Percentiles rank a stretch among this genome's conserved stretches.
These are phyloP conservation scores for Trypoxylus dichotomus DNA, from an alignment of 1,140 invertebrate genomes.

Conservation along the genomic window DNA sequence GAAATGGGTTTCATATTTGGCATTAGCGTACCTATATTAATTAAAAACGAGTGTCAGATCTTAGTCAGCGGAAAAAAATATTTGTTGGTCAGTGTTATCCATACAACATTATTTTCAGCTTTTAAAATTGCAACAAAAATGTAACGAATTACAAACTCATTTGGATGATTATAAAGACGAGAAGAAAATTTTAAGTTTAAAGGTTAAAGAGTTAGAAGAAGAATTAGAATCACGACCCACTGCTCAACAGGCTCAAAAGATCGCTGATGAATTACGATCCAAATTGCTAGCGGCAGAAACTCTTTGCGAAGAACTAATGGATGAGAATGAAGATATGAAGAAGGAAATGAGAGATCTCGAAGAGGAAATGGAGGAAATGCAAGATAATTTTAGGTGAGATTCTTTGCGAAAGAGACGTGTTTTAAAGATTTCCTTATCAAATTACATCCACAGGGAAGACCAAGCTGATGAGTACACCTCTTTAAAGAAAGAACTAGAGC, in stretches of 20 bases:
- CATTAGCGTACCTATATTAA: no score
- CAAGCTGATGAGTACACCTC: constrained; percentile 97
- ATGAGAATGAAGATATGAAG: constrained; percentile 95
- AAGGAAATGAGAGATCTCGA: constrained; percentile 91
- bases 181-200: constrained; percentile 72
- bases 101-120: constrained; percentile 41
- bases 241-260: constrained; percentile 58
- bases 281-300: constrained; percentile 85
- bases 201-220: constrained; percentile 71
- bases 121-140: constrained; percentile 76
- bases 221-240: constrained; percentile 63
- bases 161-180: constrained; percentile 80
- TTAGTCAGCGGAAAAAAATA: no score
- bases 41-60: no score
- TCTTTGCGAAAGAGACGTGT: constrained; percentile 29
- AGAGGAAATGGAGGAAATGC: constrained; percentile 97
- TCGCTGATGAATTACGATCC: constrained; percentile 70
- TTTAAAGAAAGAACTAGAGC: constrained; percentile 88
- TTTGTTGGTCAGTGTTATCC: constrained; percentile 47
- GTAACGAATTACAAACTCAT: constrained; percentile 76
- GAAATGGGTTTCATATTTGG: no score
- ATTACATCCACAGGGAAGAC: constrained; percentile 73
- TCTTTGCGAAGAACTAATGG: constrained; percentile 89
- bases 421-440: constrained; percentile 14
- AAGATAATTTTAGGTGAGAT: constrained; percentile 84